Conservation (phyloP, 1,140 invertebrate genomes). For the Trichogramma pretiosum region DNA sequence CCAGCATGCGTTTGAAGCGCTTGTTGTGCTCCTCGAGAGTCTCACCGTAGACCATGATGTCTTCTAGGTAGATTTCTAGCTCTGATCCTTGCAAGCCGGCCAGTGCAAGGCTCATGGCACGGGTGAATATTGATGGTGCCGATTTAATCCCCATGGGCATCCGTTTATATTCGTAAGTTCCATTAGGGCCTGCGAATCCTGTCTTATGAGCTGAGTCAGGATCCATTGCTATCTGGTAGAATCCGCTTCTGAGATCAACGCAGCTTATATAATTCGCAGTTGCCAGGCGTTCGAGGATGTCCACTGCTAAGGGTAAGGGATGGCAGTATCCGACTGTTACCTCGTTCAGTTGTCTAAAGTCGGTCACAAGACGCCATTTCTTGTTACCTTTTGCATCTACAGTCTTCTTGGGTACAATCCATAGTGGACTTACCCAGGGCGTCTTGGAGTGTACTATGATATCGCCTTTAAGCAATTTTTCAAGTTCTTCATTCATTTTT, state of each 20-base stretch:
- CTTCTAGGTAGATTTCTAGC: neutral
- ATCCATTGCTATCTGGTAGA: neutral
- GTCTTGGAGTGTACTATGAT: neutral
- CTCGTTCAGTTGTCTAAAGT: neutral
- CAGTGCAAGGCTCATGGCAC: neutral
- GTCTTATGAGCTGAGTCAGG: neutral
- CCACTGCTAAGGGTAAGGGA: neutral
- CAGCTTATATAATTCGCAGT: neutral
- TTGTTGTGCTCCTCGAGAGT: neutral
- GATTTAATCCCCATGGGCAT: neutral
- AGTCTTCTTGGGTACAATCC: constrained; percentile 9
- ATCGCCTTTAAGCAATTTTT: neutral
- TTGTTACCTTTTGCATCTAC: neutral
- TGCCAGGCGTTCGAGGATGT: neutral
- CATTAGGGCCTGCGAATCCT: neutral
- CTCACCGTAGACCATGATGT: neutral
- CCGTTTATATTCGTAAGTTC: neutral
- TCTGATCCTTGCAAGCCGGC: neutral
- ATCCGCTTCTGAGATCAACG: neutral
- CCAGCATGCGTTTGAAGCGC: neutral
- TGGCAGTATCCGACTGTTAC: neutral
- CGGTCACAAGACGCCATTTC: neutral
- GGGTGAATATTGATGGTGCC: neutral
- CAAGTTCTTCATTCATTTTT: constrained; percentile 7
- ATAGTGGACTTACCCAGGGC: neutral